Conservation (phyloP, 2,113 vertebrate genomes). For the Hemicordylus capensis region DNA sequence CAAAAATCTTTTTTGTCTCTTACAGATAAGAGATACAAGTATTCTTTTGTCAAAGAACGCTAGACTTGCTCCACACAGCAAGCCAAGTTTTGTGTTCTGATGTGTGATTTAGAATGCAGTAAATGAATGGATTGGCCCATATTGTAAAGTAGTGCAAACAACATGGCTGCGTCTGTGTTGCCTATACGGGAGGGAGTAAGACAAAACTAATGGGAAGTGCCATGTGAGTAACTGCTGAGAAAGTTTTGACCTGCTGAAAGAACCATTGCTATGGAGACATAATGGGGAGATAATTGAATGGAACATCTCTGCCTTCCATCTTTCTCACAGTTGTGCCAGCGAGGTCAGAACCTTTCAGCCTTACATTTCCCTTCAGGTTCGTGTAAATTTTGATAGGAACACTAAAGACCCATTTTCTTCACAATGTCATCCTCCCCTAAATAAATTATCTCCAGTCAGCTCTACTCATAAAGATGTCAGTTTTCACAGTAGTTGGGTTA, state of each 20-base stretch:
- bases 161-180: constrained; percentile 11
- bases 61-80: neutral
- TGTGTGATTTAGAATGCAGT: neutral
- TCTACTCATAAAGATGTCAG: constrained; percentile 51
- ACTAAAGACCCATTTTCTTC: constrained; percentile 51
- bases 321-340: constrained; percentile 70
- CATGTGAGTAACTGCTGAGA: constrained; percentile 78
- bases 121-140: rapidly evolving
- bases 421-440: constrained; percentile 45
- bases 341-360: constrained; percentile 60
- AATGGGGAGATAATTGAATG: constrained; percentile 88
- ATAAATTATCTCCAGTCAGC: constrained; percentile 56
- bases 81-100: neutral
- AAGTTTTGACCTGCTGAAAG: constrained; percentile 81
- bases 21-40: neutral
- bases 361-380: constrained; percentile 61
- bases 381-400: constrained; percentile 69
- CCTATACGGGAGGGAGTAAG: constrained; percentile 22
- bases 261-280: constrained; percentile 85
- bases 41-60: neutral
- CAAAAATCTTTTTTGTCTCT: too few relatives aligned
- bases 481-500: constrained; percentile 54
- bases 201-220: constrained; percentile 10
- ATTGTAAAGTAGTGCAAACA: neutral
- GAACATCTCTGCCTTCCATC: constrained; percentile 73